phyloP scores from a whole-genome alignment of 53 echinoderm and acorn worm genomes.

The Arbacia lixula region DNA sequence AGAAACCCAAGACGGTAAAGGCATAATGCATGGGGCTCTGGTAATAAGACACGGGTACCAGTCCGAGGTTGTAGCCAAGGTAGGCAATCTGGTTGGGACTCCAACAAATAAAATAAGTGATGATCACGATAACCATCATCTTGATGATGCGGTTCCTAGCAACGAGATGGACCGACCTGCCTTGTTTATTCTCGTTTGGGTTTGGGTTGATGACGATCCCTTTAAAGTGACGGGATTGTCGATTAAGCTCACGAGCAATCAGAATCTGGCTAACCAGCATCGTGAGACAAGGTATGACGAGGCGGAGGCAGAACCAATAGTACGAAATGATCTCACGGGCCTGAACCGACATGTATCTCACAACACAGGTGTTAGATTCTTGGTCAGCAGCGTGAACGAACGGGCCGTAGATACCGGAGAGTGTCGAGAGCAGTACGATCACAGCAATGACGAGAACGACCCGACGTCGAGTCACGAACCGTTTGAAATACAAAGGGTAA shows the following conservation, averaged over 20 bases:
- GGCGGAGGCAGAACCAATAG: conserved; percentile 35
- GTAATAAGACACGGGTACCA: conserved; percentile 13
- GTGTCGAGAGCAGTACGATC: conserved; percentile 4
- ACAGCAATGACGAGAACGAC: conserved; percentile 9
- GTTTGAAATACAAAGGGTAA: conserved; percentile 23
- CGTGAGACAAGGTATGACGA: conserved; percentile 13
- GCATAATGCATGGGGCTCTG: conserved; percentile 1
- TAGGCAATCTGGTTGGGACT: conserved; percentile 37
- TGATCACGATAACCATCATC: conserved; percentile 22
- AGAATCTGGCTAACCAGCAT: conserved; percentile 20
- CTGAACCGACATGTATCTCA: not conserved
- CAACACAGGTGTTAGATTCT: not conserved
- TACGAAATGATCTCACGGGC: conserved; percentile 17
- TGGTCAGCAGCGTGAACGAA: conserved; percentile 25
- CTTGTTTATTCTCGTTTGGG: too few species aligned
- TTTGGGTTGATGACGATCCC: not conserved
- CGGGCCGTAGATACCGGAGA: conserved; percentile 6
- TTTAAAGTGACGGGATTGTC: not conserved
- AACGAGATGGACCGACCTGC: conserved; percentile 7
- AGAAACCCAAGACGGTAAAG: conserved; percentile 15
- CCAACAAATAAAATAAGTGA: conserved; percentile 33
- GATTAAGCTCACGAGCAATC: conserved; percentile 13
- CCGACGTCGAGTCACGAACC: conserved; percentile 39
- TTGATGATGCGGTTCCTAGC: conserved; percentile 32
- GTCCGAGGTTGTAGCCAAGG: conserved; percentile 32